phyloP scores from a whole-genome alignment of 2,113 vertebrate genomes.

The Megaleporinus macrocephalus region DNA sequence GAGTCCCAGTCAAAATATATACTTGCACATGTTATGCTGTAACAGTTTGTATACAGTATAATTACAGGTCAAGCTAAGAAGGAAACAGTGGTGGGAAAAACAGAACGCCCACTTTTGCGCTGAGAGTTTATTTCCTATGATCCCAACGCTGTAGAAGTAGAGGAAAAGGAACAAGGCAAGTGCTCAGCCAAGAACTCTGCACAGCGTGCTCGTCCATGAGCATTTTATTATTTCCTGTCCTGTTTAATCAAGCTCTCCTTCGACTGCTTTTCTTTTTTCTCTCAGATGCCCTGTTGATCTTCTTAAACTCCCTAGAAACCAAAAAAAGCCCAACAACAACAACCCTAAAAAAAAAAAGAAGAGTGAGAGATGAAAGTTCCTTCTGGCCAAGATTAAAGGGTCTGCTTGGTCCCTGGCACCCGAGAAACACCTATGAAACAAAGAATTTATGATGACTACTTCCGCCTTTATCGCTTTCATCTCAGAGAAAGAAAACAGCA shows the following conservation, averaged over 20 bases:
- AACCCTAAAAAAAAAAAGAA: background rate
- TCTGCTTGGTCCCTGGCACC: slow-evolving; percentile 32
- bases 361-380: slow-evolving; percentile 46
- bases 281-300: slow-evolving; percentile 33
- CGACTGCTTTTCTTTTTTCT: slow-evolving; percentile 31
- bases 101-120: slow-evolving; percentile 27
- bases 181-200: background rate
- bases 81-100: slow-evolving; percentile 11
- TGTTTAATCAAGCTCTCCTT: slow-evolving; percentile 40
- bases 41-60: no score
- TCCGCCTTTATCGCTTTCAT: slow-evolving; percentile 80
- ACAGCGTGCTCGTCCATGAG: background rate
- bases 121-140: slow-evolving; percentile 39
- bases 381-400: slow-evolving; percentile 53
- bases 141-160: slow-evolving; percentile 8
- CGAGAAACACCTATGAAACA: slow-evolving; percentile 80
- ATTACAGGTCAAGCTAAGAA: background rate
- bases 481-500: slow-evolving; percentile 85
- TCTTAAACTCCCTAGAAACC: slow-evolving; percentile 11
- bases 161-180: background rate
- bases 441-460: slow-evolving; percentile 81
- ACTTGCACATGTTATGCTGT: no score
- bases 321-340: background rate
- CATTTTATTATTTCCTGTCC: slow-evolving; percentile 41
- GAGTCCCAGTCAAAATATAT: no score